Evolutionary conservation across 1,140 invertebrate species (phyloP), one percentile per base, ranked within the genome.

Genomic region (Heliconius congener): DNA sequence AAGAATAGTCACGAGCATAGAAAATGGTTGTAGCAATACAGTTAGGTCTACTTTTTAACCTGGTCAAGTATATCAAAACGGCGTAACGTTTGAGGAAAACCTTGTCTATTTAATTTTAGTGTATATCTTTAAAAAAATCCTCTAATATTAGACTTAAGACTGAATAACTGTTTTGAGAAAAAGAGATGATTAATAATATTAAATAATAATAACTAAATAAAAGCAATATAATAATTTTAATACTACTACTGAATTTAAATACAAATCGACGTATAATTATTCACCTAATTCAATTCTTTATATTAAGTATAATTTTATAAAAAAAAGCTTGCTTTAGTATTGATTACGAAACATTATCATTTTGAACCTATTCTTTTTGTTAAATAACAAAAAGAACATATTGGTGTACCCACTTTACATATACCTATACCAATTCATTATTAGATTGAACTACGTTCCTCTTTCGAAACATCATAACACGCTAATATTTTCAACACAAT

Each of bases 31-130:
- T 82, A 79, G 76, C 11, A 60, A 23, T 88, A 90, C 90, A 88
- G 90, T 91, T 92, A 90, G 88, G 82, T 86, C 89, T 84, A 91
- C 87, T 91, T 92, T 91, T 88, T 83, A 87, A 84, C 72, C 81
- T 87, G 87, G 86, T 83, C 84, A 89, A 83, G 83, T 82, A 83
- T 80, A 85, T 84, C 77, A 72, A 81, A 85, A 80, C 73, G 80
- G 81, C 85, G 85, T 86, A 84, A 87, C 83, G 83, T 42, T 73
- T 81, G 72, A 74, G 76, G 79, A 84, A 84, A 66, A 27, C 23
- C 60, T 66, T 66, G 13, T 3, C 60, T 18, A 66, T 66, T 66
- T 30, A 16, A 66, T 66, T 66, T 66, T 23, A 16, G 3, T 5
- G n/a, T 66, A 27, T 27, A 66, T 8, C 8, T 66, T 66, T 66